Evolutionary conservation across 2,888 invertebrate species (phyloP).

Genomic region (Tetramorium bicarinatum): DNA sequence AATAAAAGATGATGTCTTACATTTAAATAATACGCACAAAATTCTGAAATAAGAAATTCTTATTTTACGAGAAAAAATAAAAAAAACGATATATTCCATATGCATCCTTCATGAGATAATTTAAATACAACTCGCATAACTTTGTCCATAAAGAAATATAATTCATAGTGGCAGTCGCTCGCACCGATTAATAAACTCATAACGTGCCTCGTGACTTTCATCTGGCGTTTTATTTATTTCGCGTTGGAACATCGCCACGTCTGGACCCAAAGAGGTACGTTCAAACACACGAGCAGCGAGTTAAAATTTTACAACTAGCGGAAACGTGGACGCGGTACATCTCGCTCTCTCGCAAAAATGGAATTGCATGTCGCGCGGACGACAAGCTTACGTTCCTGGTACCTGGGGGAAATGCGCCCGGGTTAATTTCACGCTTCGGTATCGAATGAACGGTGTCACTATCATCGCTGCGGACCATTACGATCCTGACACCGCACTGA

Average conservation of each 20-base stretch:
- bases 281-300: conserved; percentile 11
- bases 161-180: not conserved
- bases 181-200: conserved; percentile 30
- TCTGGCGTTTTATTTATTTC: conserved; percentile 34
- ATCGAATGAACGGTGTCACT: conserved; percentile 65
- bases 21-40: not conserved
- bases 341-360: conserved; percentile 72
- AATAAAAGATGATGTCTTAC: not conserved
- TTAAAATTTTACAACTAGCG: conserved; percentile 48
- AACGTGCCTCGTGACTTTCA: conserved; percentile 8
- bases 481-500: conserved; percentile 66
- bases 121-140: not conserved
- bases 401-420: conserved; percentile 80
- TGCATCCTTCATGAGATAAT: not conserved
- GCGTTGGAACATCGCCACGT: not conserved
- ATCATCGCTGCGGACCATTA: conserved; percentile 66
- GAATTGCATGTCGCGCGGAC: conserved; percentile 75
- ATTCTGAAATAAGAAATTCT: not conserved
- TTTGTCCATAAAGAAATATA: not conserved
- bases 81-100: not conserved
- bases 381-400: conserved; percentile 74
- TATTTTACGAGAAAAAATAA: not conserved
- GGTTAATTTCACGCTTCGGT: conserved; percentile 81
- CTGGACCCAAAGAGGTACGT: conserved; percentile 6
- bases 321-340: conserved; percentile 31